phyloP scores from a whole-genome alignment of 2,888 invertebrate genomes.

The Stenchaetothrips biformis region DNA sequence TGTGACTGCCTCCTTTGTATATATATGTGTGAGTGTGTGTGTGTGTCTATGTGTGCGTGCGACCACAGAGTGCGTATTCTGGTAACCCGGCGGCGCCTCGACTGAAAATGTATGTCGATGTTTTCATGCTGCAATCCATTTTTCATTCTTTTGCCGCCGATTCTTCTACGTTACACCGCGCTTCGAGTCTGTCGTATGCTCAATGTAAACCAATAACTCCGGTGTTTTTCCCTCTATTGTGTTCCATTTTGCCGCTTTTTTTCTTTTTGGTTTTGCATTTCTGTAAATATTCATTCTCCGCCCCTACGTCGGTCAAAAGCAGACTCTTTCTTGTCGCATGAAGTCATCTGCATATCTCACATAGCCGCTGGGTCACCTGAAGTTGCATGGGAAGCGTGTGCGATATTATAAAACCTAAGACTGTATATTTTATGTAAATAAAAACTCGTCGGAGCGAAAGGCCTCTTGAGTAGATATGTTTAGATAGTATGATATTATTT shows the following conservation, averaged over 20 bases:
- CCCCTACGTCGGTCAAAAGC: neutral
- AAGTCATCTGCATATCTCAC: neutral
- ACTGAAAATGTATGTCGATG: conserved; percentile 8
- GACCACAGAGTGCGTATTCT: neutral
- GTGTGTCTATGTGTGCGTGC: neutral
- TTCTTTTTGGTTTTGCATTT: neutral
- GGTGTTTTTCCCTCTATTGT: neutral
- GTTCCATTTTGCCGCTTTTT: neutral
- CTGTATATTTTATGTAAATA: conserved; percentile 9
- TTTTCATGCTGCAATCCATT: neutral
- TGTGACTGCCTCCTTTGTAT: neutral
- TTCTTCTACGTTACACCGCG: neutral
- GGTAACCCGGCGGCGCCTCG: neutral
- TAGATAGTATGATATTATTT: neutral
- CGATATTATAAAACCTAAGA: neutral
- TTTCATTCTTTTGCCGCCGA: too few species aligned
- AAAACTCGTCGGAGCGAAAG: neutral
- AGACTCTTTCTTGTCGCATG: neutral
- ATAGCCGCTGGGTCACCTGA: neutral
- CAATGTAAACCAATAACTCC: neutral
- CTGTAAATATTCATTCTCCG: neutral
- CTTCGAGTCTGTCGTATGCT: neutral
- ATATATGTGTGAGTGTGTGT: neutral
- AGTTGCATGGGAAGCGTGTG: neutral
- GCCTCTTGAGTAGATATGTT: neutral